Evolutionary conservation across 1,140 invertebrate genomes (phyloP), one percentile per base, ranked within the genome.

Genomic region (Himalopsyche phryganea): DNA sequence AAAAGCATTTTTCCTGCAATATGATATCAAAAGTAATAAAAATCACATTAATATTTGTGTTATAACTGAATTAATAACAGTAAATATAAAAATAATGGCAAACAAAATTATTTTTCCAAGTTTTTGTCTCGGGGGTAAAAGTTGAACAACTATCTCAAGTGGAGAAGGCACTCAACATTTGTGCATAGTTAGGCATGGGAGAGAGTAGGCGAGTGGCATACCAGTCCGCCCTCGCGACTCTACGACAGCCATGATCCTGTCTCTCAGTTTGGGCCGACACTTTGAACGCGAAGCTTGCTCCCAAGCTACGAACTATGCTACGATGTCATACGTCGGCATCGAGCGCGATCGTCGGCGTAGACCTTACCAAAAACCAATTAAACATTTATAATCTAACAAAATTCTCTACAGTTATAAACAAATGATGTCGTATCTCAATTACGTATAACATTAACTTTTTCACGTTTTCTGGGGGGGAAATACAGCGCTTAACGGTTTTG

Each of bases 211-310:
- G 11, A 15, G 33, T 17, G 38, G 50, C 44, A 33, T 17, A 42
- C 36, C 40, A 17, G 28, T 32, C 40, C 46, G 48, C 6, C 28
- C 35, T 23, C 42, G 14, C 20, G 38, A 15, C 11, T 10, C 41
- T 46, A 47, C 50, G 49, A 51, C 51, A 56, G 53, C 53, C 35
- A 49, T 45, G 50, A 54, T 53, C 40, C 50, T 46, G 54, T 57
- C 54, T 38, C 54, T 62, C 60, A 62, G 60, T 62, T 58, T 35
- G 54, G 42, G 38, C 60, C 55, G 60, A 62, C 50, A 58, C 60
- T 61, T 58, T 54, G 60, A 49, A 46, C 54, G 60, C 50, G 60
- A 42, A 40, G 60, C 60, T 45, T 42, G 60, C 49, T 49, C 40
- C 56, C 47, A 23, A 20, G 47, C 45, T 35, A 32, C 14, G 11